phyloP scores from a whole-genome alignment of 2,113 vertebrate genomes.

The Holacanthus passer region DNA sequence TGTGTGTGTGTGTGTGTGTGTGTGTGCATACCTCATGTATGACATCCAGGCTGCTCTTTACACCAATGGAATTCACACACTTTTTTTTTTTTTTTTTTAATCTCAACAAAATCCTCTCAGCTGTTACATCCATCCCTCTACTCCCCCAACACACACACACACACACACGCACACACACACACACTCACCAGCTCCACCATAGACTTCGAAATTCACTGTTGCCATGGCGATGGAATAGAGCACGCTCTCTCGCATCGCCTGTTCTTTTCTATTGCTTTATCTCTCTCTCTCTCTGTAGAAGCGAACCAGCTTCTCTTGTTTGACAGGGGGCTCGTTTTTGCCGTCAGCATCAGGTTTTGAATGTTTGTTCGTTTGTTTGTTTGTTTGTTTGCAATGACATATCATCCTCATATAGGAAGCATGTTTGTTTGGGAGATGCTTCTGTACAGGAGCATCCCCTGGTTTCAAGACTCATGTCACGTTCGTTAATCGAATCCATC shows the following conservation, averaged over 20 bases:
- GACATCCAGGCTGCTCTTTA: not conserved
- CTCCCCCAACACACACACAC: slow-evolving; percentile 38
- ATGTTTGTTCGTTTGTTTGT: slow-evolving; percentile 28
- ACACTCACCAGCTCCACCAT: slow-evolving; percentile 66
- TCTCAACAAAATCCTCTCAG: slow-evolving; percentile 71
- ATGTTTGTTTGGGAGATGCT: slow-evolving; percentile 24
- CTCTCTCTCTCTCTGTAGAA: slow-evolving; percentile 42
- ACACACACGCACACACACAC: slow-evolving; percentile 32
- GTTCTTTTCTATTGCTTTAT: slow-evolving; percentile 73
- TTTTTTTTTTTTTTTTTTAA: slow-evolving; percentile 36
- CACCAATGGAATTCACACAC: slow-evolving; percentile 33
- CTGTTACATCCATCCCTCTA: slow-evolving; percentile 66
- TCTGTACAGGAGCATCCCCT: slow-evolving; percentile 24
- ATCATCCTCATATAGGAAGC: slow-evolving; percentile 4
- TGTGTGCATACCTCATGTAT: slow-evolving; percentile 5
- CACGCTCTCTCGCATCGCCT: slow-evolving; percentile 76
- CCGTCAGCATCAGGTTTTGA: slow-evolving; percentile 36
- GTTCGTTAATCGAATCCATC: slow-evolving; percentile 46
- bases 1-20: slow-evolving; percentile 18
- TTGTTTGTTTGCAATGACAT: slow-evolving; percentile 7
- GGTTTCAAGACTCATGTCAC: slow-evolving; percentile 57
- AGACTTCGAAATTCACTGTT: slow-evolving; percentile 86
- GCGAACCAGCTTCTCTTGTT: slow-evolving; percentile 54
- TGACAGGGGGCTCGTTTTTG: slow-evolving; percentile 23
- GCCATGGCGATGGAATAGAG: slow-evolving; percentile 81